Evolutionary conservation across 92 coral and sea anemone species (phyloP).

Genomic region (Virgularia gustaviana): DNA sequence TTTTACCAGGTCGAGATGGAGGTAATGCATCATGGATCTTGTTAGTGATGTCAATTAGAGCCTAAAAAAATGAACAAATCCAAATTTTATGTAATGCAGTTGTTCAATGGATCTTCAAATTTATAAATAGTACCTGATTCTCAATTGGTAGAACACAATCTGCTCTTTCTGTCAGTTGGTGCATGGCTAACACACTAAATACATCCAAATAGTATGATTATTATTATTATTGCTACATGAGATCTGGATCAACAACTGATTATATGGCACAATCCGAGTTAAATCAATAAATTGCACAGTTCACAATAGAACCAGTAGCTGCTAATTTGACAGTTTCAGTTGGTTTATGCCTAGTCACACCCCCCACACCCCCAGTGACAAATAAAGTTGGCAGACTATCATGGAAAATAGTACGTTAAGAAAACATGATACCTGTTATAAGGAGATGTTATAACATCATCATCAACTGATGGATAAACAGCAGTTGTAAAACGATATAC

Average conservation of each 20-base stretch:
- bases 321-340: no score
- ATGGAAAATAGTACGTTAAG: no score
- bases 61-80: conserved; percentile 51
- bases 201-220: background rate
- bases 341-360: no score
- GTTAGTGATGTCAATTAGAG: conserved; percentile 86
- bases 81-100: background rate
- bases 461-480: conserved; percentile 94
- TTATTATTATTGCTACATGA: no score
- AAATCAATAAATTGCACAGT: no score
- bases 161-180: conserved; percentile 81
- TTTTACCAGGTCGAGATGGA: conserved; percentile 81
- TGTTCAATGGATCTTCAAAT: background rate
- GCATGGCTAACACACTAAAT: conserved; percentile 95
- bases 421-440: conserved; percentile 94
- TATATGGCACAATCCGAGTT: no score
- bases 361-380: no score
- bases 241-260: no score
- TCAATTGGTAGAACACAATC: conserved; percentile 94
- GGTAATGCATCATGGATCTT: conserved; percentile 85
- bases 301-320: no score
- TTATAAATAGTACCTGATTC: conserved; percentile 63
- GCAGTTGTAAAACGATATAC: conserved; percentile 97
- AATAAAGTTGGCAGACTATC: no score
- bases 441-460: conserved; percentile 96